Base-by-base conservation (phyloP, 2,113 vertebrate species). In the Megaceryle maxima region DNA sequence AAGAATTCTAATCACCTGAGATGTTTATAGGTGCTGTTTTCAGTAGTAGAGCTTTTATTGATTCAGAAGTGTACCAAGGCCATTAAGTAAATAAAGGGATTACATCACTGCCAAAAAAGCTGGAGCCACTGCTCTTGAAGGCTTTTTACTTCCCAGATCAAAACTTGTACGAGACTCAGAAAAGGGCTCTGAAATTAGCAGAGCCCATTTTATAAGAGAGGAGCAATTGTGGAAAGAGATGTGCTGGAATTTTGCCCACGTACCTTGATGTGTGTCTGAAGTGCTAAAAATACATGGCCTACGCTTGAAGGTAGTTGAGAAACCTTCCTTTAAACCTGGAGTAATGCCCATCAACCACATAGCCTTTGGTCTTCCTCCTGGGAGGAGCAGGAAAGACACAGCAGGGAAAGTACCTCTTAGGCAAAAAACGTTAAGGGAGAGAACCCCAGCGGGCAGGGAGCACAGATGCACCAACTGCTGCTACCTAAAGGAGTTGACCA, bases 151-250 rank as follows among this genome's bases (percentile, higher is more conserved):
- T 37, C 44, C 63, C 29, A 4, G 14, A 9, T 46, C 29, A 53
- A 16, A 59, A 2, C 37, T 37, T 12, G 31, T 3, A 15, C 43
- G 13, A 17, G 20, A 4, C 31, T 55, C 1, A 0, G 5, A 10
- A 4, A 1, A 59, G 62, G 53, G 46, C 28, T 41, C 44, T 64
- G 62, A 22, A 35, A 24, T 13, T 4, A 35, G 37, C 53, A 20
- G 67, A 72, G 63, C 46, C 59, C 1, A 0, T 68, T 64, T 26
- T 7, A 11, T n/a, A 5, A 19, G 46, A 6, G 0, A 35, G 51
- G 44, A 85, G 79, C 55, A 31, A 10, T 7, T 48, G 11, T 19
- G 46, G 11, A 22, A 31, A 6, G 69, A 70, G 26, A 56, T 60
- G 51, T 24, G 60, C 74, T 84, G 84, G 70, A 39, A 2, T 43